Conservation (phyloP, 1,140 invertebrate genomes). For the Linepithema humile region DNA sequence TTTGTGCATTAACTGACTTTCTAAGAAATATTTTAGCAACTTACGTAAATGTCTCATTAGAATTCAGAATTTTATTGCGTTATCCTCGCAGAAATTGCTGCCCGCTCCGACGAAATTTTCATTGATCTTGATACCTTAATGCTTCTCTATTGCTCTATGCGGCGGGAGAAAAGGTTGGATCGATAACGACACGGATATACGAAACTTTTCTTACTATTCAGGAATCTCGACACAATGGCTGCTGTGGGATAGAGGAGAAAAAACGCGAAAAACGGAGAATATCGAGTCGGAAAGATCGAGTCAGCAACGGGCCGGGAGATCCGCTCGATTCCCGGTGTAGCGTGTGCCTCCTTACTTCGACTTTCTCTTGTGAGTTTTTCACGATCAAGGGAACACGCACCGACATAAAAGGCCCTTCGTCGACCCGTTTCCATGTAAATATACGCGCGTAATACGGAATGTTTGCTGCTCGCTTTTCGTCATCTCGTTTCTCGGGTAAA, state of each 20-base stretch:
- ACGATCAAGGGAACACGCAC: constrained; percentile 55
- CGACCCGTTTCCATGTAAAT: constrained; percentile 61
- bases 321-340: constrained; percentile 21
- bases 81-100: background rate
- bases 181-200: constrained; percentile 40
- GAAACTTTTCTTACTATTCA: constrained; percentile 50
- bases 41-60: background rate
- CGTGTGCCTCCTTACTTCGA: constrained; percentile 32
- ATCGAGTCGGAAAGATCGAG: constrained; percentile 59
- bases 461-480: constrained; percentile 49
- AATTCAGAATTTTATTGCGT: background rate
- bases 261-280: constrained; percentile 46
- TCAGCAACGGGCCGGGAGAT: constrained; percentile 15
- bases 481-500: constrained; percentile 51
- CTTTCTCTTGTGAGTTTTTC: constrained; percentile 59
- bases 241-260: constrained; percentile 13
- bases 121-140: constrained; percentile 26
- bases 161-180: constrained; percentile 10
- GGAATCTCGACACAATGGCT: constrained; percentile 49
- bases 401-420: constrained; percentile 48
- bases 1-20: background rate
- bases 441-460: constrained; percentile 39
- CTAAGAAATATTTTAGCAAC: background rate
- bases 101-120: constrained; percentile 16
- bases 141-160: background rate